Evolutionary conservation across 2,113 vertebrate genomes (phyloP), one percentile per base, ranked within the genome.

Genomic region (Pomatostomus ruficeps): DNA sequence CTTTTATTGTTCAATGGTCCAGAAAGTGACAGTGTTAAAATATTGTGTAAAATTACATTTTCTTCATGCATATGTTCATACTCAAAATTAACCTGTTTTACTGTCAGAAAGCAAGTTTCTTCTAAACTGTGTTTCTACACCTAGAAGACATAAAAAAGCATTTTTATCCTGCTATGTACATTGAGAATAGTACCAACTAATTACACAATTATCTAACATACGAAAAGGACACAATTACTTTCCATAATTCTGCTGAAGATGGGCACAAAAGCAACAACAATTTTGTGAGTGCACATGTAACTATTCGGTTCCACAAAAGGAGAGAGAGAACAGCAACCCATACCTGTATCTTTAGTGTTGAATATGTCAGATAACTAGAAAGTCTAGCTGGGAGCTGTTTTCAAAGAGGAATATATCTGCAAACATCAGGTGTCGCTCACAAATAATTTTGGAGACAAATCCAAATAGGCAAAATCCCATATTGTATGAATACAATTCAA

Each of bases 11-110:
- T 65, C 71, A 49, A 7, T n/a, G 26, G 62, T 73, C 49, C 54
- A 91, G 45, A 87, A 92, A 89, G 62, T 15, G 23, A 75, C n/a
- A 62, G 36, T 71, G 13, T 45, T 82, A 89, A 89, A 93, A 75
- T 61, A 48, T 0, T 57, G 29, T 14, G 13, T 23, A 89, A 48
- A 89, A 61, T n/a, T 68, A 48, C 19, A 62, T 33, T 20, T 68
- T 86, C 51, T 66, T 55, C 62, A 75, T 65, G 20, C 49, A 59
- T 68, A 42, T 10, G 3, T 33, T 81, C 61, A 31, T 31, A 61
- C 29, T 82, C 42, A 91, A 85, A 85, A 72, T 26, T 84, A 38
- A 61, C 45, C 25, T 45, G 35, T 52, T 66, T 65, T 61, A 85
- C 20, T 82, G 14, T 42, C 54, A 95, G 42, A 85, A 91, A 82